phyloP scores from a whole-genome alignment of 2,113 vertebrate genomes.

The Carollia perspicillata region DNA sequence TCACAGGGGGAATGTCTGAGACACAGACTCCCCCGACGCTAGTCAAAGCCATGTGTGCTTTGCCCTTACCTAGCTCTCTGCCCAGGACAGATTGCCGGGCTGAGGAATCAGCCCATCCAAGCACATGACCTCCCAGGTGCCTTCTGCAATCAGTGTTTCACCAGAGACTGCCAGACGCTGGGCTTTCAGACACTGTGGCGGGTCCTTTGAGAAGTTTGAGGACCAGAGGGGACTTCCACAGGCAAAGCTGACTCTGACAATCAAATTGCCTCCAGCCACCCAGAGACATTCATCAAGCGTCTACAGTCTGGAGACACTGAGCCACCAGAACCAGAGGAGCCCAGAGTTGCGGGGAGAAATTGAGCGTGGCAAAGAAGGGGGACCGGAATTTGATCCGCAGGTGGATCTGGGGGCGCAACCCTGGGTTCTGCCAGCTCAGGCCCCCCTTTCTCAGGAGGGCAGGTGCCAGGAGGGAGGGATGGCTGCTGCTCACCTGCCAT shows the following conservation, averaged over 20 bases:
- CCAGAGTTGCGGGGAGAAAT: not conserved
- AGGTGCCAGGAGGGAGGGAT: not conserved
- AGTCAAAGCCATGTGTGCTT: not conserved
- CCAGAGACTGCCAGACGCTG: not conserved
- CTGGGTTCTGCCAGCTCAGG: not conserved
- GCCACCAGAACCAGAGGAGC: not conserved
- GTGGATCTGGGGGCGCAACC: not conserved
- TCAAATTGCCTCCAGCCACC: not conserved
- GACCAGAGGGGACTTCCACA: not conserved
- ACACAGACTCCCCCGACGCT: not conserved
- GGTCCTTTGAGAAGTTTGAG: not conserved
- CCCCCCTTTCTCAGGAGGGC: not conserved
- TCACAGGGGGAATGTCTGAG: not conserved
- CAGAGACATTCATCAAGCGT: not conserved
- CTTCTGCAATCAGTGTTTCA: not conserved
- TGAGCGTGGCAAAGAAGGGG: not conserved
- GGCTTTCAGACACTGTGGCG: not conserved
- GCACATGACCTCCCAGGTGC: not conserved
- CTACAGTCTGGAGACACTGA: not conserved
- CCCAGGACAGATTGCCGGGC: not conserved
- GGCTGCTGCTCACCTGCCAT: slow-evolving; percentile 86
- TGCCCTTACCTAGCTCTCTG: not conserved
- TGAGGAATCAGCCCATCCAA: not conserved
- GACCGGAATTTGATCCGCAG: rapidly evolving
- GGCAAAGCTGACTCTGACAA: not conserved